Conservation (phyloP, 2,888 invertebrate species). For the Scaptomyza parva region DNA sequence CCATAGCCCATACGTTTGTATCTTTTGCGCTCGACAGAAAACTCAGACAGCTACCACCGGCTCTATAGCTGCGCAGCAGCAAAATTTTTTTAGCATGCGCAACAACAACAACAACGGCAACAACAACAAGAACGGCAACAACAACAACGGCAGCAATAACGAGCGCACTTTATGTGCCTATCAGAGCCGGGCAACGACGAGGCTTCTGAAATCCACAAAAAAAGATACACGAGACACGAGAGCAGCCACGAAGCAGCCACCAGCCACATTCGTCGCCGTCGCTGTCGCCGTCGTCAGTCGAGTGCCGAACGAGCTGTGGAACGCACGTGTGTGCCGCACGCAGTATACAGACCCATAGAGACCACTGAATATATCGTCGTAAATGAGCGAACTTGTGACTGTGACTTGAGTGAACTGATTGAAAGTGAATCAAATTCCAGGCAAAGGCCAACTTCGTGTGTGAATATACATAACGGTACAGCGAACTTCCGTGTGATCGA, state of each 20-base stretch:
- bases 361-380: background rate
- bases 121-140: slow-evolving; percentile 41
- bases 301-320: slow-evolving; percentile 80
- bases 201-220: slow-evolving; percentile 25
- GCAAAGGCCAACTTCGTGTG: background rate
- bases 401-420: slow-evolving; percentile 2
- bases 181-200: slow-evolving; percentile 62
- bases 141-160: slow-evolving; percentile 26
- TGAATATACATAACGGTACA: slow-evolving; percentile 17
- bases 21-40: slow-evolving; percentile 34
- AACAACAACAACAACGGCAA: slow-evolving; percentile 35
- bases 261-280: slow-evolving; percentile 18
- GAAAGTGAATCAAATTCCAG: slow-evolving; percentile 23
- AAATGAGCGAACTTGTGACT: too few relatives aligned
- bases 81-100: slow-evolving; percentile 56
- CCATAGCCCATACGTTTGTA: slow-evolving; percentile 58
- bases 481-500: slow-evolving; percentile 35
- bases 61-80: slow-evolving; percentile 59
- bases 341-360: slow-evolving; percentile 12
- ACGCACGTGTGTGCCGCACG: slow-evolving; percentile 73
- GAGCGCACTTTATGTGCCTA: slow-evolving; percentile 59
- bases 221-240: slow-evolving; percentile 50
- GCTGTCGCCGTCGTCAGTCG: slow-evolving; percentile 71
- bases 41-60: slow-evolving; percentile 55
- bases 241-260: slow-evolving; percentile 34